Evolutionary conservation across 2,797 vertebrate genomes (phyloP).

Genomic region (Myoxocephalus aenaeus): DNA sequence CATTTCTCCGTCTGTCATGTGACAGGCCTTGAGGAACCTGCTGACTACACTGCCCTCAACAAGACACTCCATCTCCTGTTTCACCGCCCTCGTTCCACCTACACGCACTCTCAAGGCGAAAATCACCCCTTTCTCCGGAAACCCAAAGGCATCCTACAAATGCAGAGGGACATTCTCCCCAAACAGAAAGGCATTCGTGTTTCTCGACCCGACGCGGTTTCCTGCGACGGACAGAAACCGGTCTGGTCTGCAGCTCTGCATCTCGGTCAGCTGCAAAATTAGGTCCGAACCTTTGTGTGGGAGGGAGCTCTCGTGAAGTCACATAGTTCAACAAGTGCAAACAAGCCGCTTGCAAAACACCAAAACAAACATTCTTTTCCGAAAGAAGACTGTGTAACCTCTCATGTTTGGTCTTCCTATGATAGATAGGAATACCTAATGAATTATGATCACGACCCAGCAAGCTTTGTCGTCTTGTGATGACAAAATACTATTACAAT

Average conservation of each 20-base stretch:
- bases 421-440: not conserved
- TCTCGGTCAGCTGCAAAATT: not conserved
- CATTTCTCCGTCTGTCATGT: conserved; percentile 66
- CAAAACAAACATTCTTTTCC: not conserved
- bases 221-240: not conserved
- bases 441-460: not conserved
- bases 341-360: conserved; percentile 29
- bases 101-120: conserved; percentile 33
- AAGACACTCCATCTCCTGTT: conserved; percentile 68
- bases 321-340: conserved; percentile 55
- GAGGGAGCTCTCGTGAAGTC: not conserved
- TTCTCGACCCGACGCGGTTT: not conserved
- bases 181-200: conserved; percentile 37
- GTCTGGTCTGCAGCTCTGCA: not conserved
- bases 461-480: not conserved
- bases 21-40: conserved; percentile 62
- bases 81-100: conserved; percentile 35
- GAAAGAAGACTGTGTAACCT: not conserved
- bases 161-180: conserved; percentile 1
- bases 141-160: conserved; percentile 24
- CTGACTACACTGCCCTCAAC: conserved; percentile 68
- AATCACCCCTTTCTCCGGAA: conserved; percentile 1
- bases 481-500: not conserved
- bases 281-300: not conserved
- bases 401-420: not conserved